Conservation (phyloP, 2,888 invertebrate species). For the Philopedon plagiatum region DNA sequence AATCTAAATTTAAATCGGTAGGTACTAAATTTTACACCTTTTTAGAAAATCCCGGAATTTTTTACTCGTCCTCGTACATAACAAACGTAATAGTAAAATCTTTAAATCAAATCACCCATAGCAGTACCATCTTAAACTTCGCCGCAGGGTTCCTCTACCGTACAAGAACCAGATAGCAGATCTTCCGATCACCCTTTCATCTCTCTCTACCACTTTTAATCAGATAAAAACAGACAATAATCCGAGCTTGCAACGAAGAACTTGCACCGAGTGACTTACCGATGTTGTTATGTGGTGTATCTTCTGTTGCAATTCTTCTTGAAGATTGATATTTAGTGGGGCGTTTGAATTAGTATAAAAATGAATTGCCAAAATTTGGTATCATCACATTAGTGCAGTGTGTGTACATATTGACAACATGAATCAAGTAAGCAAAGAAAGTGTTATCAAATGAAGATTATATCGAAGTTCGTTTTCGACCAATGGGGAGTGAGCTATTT, state of each 20-base stretch:
- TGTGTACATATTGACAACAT: constrained; percentile 34
- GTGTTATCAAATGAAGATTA: too few relatives aligned
- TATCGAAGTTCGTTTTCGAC: too few relatives aligned
- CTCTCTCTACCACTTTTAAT: not conserved
- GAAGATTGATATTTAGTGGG: constrained; percentile 39
- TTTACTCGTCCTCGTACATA: constrained; percentile 16
- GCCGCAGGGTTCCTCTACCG: constrained; percentile 18
- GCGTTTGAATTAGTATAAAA: constrained; percentile 46
- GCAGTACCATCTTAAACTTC: constrained; percentile 27
- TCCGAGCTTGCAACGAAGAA: not conserved
- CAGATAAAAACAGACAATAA: not conserved
- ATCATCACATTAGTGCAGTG: constrained; percentile 45
- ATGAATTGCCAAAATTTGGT: constrained; percentile 50
- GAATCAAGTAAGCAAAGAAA: constrained; percentile 44
- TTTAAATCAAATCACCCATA: constrained; percentile 32
- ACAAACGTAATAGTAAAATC: constrained; percentile 24
- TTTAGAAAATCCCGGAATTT: too few relatives aligned
- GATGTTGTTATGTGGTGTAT: constrained; percentile 41
- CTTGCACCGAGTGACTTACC: constrained; percentile 5
- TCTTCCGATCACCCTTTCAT: not conserved
- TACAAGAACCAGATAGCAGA: not conserved
- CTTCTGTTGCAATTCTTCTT: constrained; percentile 39
- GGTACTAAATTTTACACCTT: too few relatives aligned
- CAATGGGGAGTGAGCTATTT: too few relatives aligned
- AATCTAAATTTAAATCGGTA: too few relatives aligned